A percentile compares a stretch with the other conserved stretches of the same genome.
phyloP scores from a whole-genome alignment of 92 coral and sea anemone species.

The Porites rus region DNA sequence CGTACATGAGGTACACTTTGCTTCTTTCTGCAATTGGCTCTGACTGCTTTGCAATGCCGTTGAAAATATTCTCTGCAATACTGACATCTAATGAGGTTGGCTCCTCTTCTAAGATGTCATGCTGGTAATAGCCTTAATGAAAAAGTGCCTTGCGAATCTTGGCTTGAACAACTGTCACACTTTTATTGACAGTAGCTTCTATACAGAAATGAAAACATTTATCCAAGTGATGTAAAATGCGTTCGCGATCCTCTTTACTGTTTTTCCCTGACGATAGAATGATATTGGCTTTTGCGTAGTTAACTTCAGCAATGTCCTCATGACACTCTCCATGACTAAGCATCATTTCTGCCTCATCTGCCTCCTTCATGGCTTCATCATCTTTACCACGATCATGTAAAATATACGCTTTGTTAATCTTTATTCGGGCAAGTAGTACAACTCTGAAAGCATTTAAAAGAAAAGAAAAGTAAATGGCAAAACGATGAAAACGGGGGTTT shows the following conservation, averaged over 20 bases:
- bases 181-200: constrained; percentile 51
- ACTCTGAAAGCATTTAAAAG: background rate
- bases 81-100: constrained; percentile 20
- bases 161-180: constrained; percentile 30
- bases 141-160: constrained; percentile 54
- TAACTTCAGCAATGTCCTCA: constrained; percentile 42
- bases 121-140: constrained; percentile 54
- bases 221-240: constrained; percentile 33
- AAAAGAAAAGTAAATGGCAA: background rate
- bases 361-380: constrained; percentile 43
- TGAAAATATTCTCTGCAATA: constrained; percentile 48
- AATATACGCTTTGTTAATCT: constrained; percentile 31
- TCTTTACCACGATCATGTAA: constrained; percentile 39
- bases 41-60: constrained; percentile 15
- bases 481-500: background rate
- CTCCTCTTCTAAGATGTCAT: constrained; percentile 56
- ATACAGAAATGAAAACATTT: constrained; percentile 26
- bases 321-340: constrained; percentile 36
- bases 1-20: constrained; percentile 37
- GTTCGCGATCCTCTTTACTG: constrained; percentile 5
- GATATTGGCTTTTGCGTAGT: constrained; percentile 45
- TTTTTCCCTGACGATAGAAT: constrained; percentile 26
- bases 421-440: constrained; percentile 38
- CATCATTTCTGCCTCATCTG: constrained; percentile 46
- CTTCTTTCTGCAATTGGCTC: constrained; percentile 36